Evolutionary conservation across 2,113 vertebrate species (phyloP), one percentile per base, ranked within the genome.

Genomic region (Forbesichthys agassizii): DNA sequence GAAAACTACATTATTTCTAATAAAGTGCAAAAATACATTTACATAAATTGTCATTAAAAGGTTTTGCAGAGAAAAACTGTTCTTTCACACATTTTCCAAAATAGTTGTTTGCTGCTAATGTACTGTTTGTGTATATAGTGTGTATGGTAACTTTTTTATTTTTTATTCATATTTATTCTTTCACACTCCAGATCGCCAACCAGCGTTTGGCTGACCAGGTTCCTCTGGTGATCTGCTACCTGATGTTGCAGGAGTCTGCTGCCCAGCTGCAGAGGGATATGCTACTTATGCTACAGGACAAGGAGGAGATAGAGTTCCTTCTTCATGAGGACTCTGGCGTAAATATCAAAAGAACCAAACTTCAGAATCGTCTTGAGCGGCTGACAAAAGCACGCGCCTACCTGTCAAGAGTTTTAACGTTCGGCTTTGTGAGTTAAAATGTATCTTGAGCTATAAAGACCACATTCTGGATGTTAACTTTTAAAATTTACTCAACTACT

Each of bases 171-270:
- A 27, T 6, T 42, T 42, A 42, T 42, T 42, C 36, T 42, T 42
- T 42, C 7, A 42, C 36, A 42, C 56, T 58, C 0, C 84, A 95
- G 94, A 93, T 87, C 71, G 84, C 81, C 20, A 77, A 73, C 11
- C 86, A 68, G 20, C 90, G 91, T 66, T 83, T 95, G 48, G 70
- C 88, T 48, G 91, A 87, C 33, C 94, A 95, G 68, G 70, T 95
- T 60, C 93, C 94, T 2, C 64, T 94, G 64, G 87, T 92, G 74
- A 88, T 95, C 69, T 86, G 91, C 61, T 93, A 87, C 78, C 85
- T 73, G 67, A 13, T 91, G 1, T 84, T 95, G 10, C 72, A 80
- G 33, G 86, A 90, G 12, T 88, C 78, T 0, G 86, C 89, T 1
- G 57, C 69, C 0, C 14, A 66, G 1, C 64, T 95, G 47, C 89